Evolutionary conservation across 2,797 vertebrate genomes (phyloP), one percentile per base, ranked within the genome.

Genomic region (Percopsis omiscomaycus): DNA sequence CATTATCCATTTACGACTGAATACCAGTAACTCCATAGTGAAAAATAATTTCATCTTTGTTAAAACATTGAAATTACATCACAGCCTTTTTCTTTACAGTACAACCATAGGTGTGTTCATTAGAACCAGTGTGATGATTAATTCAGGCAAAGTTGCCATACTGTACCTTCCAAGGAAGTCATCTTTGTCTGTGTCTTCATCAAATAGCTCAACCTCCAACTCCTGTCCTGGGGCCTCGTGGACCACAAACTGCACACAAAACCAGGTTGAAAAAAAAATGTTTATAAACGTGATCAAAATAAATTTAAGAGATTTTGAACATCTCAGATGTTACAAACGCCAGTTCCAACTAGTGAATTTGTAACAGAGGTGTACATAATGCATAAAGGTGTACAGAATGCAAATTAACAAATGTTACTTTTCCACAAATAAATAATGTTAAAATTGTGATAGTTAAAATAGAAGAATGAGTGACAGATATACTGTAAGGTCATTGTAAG

Each of bases 221-320:
- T 98, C 94, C 72, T 99, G 97, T 13, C 98, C 98, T 1, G 95
- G 97, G 5, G 97, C 91, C 84, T 99, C 97, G 44, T 99, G 95
- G 63, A 98, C 88, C 47, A 98, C 93, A 90, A 98, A 97, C 98
- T 89, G 62, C 15, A 65, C 37, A 69, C n/a, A 74, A 5, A 60
- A 66, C 29, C 66, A 12, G 73, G 5, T 56, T 2, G 13, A 46
- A 46, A 27, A 61, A 37, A 37, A 32, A 63, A 28, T 4, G 51
- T 4, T 3, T 10, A 11, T 53, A 53, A 11, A 3, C 3, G 46
- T 47, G 46, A 47, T 47, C 14, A 3, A 47, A 47, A 47, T 12
- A 6, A 5, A 47, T 47, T 12, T 10, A 54, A 12, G 44, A 37
- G 37, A 13, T 6, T 32, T 29, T 51, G 37, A 51, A 30, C 14